phyloP scores from a whole-genome alignment of 2,797 vertebrate species.

The Gambusia yucatana region DNA sequence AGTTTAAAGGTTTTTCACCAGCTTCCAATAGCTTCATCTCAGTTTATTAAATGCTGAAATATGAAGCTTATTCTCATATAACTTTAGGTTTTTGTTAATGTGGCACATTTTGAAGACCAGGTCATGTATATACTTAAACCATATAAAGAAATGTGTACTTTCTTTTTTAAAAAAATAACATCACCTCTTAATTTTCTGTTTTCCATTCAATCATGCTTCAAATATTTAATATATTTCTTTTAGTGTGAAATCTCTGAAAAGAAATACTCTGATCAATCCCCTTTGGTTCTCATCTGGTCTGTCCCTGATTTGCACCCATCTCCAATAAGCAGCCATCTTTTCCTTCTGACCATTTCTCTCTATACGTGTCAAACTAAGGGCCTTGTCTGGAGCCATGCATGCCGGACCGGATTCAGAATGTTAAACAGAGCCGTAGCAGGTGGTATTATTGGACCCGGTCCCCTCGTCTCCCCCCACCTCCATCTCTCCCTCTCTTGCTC shows the following conservation, averaged over 20 bases:
- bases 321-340: not conserved
- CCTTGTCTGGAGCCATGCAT: conserved; percentile 25
- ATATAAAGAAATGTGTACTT: too few species aligned
- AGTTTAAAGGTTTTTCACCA: too few species aligned
- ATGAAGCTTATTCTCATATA: too few species aligned
- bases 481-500: conserved; percentile 39
- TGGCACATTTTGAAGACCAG: not conserved
- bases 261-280: conserved; percentile 38
- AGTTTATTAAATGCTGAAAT: too few species aligned
- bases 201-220: not conserved
- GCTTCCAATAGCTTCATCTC: too few species aligned
- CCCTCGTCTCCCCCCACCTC: conserved; percentile 18
- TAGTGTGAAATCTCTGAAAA: not conserved
- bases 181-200: not conserved
- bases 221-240: not conserved
- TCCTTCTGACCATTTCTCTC: not conserved
- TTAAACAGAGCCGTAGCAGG: conserved; percentile 59
- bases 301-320: not conserved
- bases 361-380: conserved; percentile 9
- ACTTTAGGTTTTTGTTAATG: not conserved
- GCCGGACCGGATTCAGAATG: conserved; percentile 22
- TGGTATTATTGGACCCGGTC: conserved; percentile 48
- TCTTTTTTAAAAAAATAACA: too few species aligned
- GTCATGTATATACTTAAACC: not conserved
- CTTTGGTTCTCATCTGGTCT: not conserved